A percentile compares a stretch with the other conserved stretches of the same genome.
These are phyloP conservation scores for Nasonovia ribisnigri DNA, from an alignment of 2,888 invertebrate genomes.

Conservation along the genomic window DNA sequence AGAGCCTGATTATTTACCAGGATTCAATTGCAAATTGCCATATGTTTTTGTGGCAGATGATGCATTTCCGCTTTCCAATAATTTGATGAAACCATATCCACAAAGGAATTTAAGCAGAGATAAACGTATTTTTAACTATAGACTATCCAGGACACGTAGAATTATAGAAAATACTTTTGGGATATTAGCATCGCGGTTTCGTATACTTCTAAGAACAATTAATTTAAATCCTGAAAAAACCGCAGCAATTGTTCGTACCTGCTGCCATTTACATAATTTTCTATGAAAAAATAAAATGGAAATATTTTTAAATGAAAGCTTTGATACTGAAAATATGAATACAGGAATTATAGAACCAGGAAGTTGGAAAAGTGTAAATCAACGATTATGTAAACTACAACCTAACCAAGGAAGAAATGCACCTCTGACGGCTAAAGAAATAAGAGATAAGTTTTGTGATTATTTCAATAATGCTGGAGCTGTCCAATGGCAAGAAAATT, in stretches of 20 bases:
- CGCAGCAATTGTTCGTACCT: slow-evolving; percentile 40
- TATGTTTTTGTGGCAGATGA: slow-evolving; percentile 61
- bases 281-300: slow-evolving; percentile 35
- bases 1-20: slow-evolving; percentile 41
- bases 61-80: slow-evolving; percentile 53
- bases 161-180: slow-evolving; percentile 56
- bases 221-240: slow-evolving; percentile 32
- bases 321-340: slow-evolving; percentile 37
- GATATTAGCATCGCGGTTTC: slow-evolving; percentile 34
- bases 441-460: slow-evolving; percentile 32
- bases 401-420: slow-evolving; percentile 55
- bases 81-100: slow-evolving; percentile 50
- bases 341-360: slow-evolving; percentile 44
- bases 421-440: slow-evolving; percentile 35
- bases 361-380: slow-evolving; percentile 43
- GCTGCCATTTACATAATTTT: slow-evolving; percentile 50
- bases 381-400: slow-evolving; percentile 26
- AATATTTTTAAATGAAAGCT: slow-evolving; percentile 1
- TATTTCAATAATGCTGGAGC: slow-evolving; percentile 34
- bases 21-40: slow-evolving; percentile 39
- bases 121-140: slow-evolving; percentile 54
- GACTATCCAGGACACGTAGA: slow-evolving; percentile 22
- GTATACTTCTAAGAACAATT: slow-evolving; percentile 30
- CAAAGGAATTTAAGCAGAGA: slow-evolving; percentile 39
- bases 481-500: slow-evolving; percentile 38